Evolutionary conservation across 2,797 vertebrate genomes (phyloP), one percentile per base, ranked within the genome.

Genomic region (Pantherophis alleghaniensis): DNA sequence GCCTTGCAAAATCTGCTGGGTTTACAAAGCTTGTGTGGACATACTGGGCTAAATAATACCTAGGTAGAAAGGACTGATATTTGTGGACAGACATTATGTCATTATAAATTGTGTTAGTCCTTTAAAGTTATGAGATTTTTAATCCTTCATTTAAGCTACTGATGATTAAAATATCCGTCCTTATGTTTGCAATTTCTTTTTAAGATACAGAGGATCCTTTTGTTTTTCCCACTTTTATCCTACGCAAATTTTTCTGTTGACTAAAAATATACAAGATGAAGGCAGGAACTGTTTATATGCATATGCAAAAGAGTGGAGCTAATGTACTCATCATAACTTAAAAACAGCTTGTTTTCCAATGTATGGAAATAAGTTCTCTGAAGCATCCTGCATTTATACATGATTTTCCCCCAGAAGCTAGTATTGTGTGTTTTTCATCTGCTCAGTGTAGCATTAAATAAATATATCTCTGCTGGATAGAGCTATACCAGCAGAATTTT

Each of bases 401-500:
- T 61, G 57, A 91, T 94, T 95, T 92, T 42, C 14, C 22, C 74
- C 47, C 69, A 92, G 90, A 95, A 95, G 92, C 56, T 94, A 79
- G 94, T 96, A 92, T 63, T 94, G 18, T 94, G 89, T 95, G 88
- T 89, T 79, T 94, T 96, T 96, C 93, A 94, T 95, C 94, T 96
- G 91, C 88, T 97, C 94, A 96, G 53, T 93, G 88, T 94, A 96
- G 90, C 95, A 95, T 97, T 97, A 96, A 97, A 96, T 96, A 96
- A 96, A 94, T 96, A 94, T 91, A 83, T 94, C 94, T 95, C 94
- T 95, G 91, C 92, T 95, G 91, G 94, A 94, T 96, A 94, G 87
- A 0, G 0, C 12, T 92, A 20, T 92, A 47, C 55, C 92, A 95
- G 94, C 89, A 91, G 94, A 94, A 88, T 96, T 59, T 69, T 95